phyloP scores from a whole-genome alignment of 2,797 vertebrate species.

The Morus bassanus region DNA sequence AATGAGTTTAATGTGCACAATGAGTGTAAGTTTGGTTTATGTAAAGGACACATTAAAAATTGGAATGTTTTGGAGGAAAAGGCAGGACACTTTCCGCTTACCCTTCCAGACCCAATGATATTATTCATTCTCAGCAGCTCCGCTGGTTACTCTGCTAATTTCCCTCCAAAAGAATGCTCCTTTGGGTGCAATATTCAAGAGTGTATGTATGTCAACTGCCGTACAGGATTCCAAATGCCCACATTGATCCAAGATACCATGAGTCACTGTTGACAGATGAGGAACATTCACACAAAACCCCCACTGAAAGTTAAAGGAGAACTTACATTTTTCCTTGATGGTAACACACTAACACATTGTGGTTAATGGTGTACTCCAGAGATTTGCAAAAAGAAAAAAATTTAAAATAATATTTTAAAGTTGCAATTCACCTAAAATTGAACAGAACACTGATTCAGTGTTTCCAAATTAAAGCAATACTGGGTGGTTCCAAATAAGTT shows the following conservation, averaged over 20 bases:
- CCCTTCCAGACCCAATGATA: conserved; percentile 28
- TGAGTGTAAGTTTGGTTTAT: background rate
- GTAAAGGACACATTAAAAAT: background rate
- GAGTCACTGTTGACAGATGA: conserved; percentile 51
- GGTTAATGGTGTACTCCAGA: background rate
- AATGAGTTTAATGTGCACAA: background rate
- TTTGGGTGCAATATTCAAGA: conserved; percentile 48
- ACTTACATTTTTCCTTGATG: conserved; percentile 21
- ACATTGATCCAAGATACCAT: conserved; percentile 30
- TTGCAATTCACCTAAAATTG: conserved; percentile 15
- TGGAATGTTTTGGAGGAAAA: conserved; percentile 8
- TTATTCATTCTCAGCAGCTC: conserved; percentile 43
- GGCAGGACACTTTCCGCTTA: conserved; percentile 35
- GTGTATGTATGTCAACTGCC: conserved; percentile 17
- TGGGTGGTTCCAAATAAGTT: background rate
- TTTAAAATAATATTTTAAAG: background rate
- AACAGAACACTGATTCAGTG: conserved; percentile 23
- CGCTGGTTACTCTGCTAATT: conserved; percentile 25
- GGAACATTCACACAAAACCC: conserved; percentile 42
- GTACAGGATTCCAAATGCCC: conserved; percentile 46
- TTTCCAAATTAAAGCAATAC: conserved; percentile 18
- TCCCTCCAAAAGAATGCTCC: conserved; percentile 6
- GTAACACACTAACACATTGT: conserved; percentile 9
- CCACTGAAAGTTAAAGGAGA: conserved; percentile 21
- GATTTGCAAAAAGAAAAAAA: background rate